Conservation (phyloP, 1,140 invertebrate genomes). For the Atta colombica region DNA sequence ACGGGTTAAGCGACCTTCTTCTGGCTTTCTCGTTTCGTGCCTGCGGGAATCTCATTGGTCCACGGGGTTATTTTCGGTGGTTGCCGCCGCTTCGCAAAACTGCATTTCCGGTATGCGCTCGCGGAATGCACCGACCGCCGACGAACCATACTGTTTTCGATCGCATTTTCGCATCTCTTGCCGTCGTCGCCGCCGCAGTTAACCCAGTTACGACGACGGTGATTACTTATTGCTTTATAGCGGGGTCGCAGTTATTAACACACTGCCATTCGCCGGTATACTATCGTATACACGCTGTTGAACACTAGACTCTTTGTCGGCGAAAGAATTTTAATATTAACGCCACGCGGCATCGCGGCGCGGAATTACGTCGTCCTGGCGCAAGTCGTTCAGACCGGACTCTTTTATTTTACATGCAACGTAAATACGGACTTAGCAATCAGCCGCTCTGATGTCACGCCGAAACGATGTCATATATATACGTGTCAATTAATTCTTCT, state of each 20-base stretch:
- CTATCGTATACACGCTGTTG: conserved; percentile 37
- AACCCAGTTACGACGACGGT: conserved; percentile 79
- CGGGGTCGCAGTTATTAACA: conserved; percentile 73
- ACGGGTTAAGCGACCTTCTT: conserved; percentile 26
- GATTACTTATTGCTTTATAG: conserved; percentile 70
- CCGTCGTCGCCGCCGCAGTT: conserved; percentile 69
- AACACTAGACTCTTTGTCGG: conserved; percentile 80
- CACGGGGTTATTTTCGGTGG: conserved; percentile 53
- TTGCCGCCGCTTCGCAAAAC: conserved; percentile 28
- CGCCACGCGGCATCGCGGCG: conserved; percentile 37
- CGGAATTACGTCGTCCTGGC: conserved; percentile 43
- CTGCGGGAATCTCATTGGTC: neutral
- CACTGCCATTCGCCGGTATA: conserved; percentile 28
- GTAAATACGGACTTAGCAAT: neutral
- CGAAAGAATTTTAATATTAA: conserved; percentile 72
- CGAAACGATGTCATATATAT: conserved; percentile 5
- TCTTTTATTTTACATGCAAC: conserved; percentile 28
- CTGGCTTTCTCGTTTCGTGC: conserved; percentile 12
- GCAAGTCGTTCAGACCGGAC: neutral
- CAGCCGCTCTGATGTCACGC: conserved; percentile 1
- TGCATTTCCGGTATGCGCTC: conserved; percentile 52
- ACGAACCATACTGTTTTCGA: conserved; percentile 45
- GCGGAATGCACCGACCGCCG: neutral
- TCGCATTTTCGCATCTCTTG: conserved; percentile 70
- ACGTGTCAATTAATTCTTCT: conserved; percentile 15